A percentile compares a stretch with the other conserved stretches of the same genome.
Conservation (phyloP, 1,140 invertebrate species). For the Ylistrum balloti region DNA sequence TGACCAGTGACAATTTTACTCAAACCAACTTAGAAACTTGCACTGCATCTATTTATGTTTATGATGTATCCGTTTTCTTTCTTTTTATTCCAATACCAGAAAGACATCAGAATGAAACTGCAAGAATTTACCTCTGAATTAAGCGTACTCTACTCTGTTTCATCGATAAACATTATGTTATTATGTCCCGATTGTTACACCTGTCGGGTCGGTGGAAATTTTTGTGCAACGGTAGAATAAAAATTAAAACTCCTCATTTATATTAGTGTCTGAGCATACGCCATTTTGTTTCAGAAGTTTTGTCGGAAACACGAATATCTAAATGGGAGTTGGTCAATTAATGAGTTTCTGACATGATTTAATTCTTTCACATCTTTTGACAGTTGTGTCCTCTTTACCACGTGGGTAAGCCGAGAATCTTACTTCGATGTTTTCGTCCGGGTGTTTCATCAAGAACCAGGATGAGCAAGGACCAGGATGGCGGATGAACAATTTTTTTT, state of each 20-base stretch:
- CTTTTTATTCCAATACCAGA: too few relatives aligned
- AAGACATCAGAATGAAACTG: too few relatives aligned
- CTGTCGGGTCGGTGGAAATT: too few relatives aligned
- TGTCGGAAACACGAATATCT: neutral
- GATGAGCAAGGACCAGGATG: slow-evolving; percentile 57
- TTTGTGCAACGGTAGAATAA: too few relatives aligned
- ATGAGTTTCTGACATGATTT: neutral
- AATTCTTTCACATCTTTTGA: neutral
- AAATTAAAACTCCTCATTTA: neutral
- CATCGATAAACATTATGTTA: too few relatives aligned
- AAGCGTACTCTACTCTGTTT: too few relatives aligned
- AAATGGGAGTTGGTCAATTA: neutral
- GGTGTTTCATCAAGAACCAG: slow-evolving; percentile 60
- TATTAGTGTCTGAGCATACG: neutral
- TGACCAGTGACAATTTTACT: too few relatives aligned
- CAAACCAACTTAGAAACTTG: too few relatives aligned
- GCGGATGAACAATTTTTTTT: slow-evolving; percentile 55
- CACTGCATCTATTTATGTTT: too few relatives aligned
- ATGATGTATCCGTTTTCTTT: too few relatives aligned
- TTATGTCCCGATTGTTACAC: too few relatives aligned
- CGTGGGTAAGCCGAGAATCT: slow-evolving; percentile 55
- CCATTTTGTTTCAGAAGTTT: slow-evolving; percentile 35
- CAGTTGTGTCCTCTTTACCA: slow-evolving; percentile 48
- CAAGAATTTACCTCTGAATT: too few relatives aligned
- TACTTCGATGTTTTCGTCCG: slow-evolving; percentile 61